Base-by-base conservation (phyloP, 2,888 invertebrate genomes). In the Druceiella hillmani region DNA sequence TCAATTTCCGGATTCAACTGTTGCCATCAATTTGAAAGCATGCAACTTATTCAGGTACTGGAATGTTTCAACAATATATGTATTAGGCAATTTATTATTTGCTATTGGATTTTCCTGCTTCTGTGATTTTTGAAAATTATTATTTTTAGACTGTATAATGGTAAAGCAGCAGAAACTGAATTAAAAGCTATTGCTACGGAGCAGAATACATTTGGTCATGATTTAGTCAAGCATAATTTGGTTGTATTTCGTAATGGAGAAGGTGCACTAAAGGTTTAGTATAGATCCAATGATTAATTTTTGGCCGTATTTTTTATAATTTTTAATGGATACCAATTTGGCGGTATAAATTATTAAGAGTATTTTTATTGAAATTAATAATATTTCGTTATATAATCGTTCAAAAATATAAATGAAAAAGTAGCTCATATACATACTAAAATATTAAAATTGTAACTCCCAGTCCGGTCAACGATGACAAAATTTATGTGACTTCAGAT, bases 211-310 rank as follows among this genome's bases (percentile, higher is more conserved):
- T 94, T 90, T 55, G 93, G 92, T 0, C 86, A 87, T 55, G 95
- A 98, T 63, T 73, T 99, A 30, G 86, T 98, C 36, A 85, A 86
- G 40, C 98, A 98, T 59, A 98, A 98, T 63, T 70, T 93, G 52
- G 94, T 95, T 4, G 97, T 98, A 14, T 98, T 97, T 61, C 77
- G 87, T 42, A 87, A 84, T 51, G 97, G 97, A 0, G 93, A 95
- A 62, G 92, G 93, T 3, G 92, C 97, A 0, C 68, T 97, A 51
- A 92, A 97, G 70, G 82, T 88, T 27, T 20, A 20, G 6, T n/a
- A n/a, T n/a, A n/a, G n/a, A n/a, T n/a, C n/a, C n/a, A n/a, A n/a
- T n/a, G n/a, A n/a, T n/a, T n/a, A n/a, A n/a, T n/a, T n/a, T n/a
- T n/a, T n/a, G n/a, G n/a, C n/a, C n/a, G n/a, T n/a, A n/a, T n/a